These are phyloP conservation scores for Sorex maritimensis DNA, from an alignment of 2,797 vertebrate genomes.

Conservation along the genomic window DNA sequence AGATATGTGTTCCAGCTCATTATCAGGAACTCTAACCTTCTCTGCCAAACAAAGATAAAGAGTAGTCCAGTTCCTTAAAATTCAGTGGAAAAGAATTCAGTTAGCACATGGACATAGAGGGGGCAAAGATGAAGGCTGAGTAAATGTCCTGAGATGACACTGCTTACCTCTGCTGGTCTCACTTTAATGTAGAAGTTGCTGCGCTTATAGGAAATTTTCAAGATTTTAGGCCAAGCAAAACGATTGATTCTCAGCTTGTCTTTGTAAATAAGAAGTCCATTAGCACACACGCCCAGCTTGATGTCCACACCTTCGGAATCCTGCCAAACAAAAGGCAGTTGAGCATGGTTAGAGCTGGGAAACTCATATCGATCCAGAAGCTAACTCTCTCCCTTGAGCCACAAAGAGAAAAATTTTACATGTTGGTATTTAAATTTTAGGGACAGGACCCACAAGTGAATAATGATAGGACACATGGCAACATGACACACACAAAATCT, in stretches of 20 bases:
- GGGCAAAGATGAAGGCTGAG: background rate
- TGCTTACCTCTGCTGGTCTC: conserved; percentile 97
- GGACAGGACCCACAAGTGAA: background rate
- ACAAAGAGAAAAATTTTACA: background rate
- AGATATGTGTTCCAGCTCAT: background rate
- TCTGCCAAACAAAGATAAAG: background rate
- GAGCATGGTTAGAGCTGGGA: conserved; percentile 30
- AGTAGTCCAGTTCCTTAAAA: conserved; percentile 47
- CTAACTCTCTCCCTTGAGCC: background rate
- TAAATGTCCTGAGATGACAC: background rate
- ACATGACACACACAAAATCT: background rate
- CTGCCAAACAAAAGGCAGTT: conserved; percentile 88
- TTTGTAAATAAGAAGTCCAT: conserved; percentile 98
- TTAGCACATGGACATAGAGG: background rate
- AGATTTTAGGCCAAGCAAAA: conserved; percentile 99
- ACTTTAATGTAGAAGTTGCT: conserved; percentile 99
- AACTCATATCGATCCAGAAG: background rate
- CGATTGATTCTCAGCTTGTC: conserved; percentile 98
- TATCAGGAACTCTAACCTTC: background rate
- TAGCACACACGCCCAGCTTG: conserved; percentile 98
- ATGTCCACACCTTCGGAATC: conserved; percentile 99
- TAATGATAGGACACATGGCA: background rate
- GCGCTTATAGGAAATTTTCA: conserved; percentile 99
- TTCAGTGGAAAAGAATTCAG: conserved; percentile 1
- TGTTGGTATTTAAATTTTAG: conserved; percentile 10